Base-by-base conservation (phyloP, 1,140 invertebrate species). In the Achatina immaculata region DNA sequence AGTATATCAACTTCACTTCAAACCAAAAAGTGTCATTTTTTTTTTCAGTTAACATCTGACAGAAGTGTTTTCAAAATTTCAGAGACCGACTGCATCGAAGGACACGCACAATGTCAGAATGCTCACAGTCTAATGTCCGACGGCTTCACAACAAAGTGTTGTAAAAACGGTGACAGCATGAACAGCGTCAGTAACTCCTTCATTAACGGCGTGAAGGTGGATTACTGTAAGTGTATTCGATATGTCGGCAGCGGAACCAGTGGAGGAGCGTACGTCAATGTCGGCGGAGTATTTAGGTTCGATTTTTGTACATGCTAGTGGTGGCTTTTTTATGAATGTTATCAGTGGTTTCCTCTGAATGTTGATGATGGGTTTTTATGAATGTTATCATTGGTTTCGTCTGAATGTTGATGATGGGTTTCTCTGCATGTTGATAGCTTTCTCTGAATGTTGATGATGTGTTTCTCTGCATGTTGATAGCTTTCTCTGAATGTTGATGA, bases 121-220 rank as follows among this genome's bases (percentile, higher is more conserved):
- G 71, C 71, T 1, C 1, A 2, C 3, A 73, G 43, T 45, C 9
- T 51, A 4, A 51, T 45, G 14, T 28, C 43, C 1, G 28, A 73
- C 16, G 71, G 71, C 16, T 6, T 6, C 21, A 45, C 71, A 2
- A 9, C 14, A 7, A 73, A 51, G 28, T 73, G 71, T 28, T 73
- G 71, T 45, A 73, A 11, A 34, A 73, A 73, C 36, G 71, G 71
- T 24, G 42, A 43, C 40, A 73, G 71, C 28, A 73, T 73, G 42
- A 73, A 73, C 43, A 73, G 71, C 71, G 71, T 73, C 40, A 73
- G 40, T 7, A 73, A 48, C 28, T 51, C 43, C 45, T 34, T 73
- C 43, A 24, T 73, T 43, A 51, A 73, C 43, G 71, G 71, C 0
- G 43, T 51, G 42, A 73, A 31, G 24, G 71, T 28, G 6, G 43